Evolutionary conservation across 2,797 vertebrate genomes (phyloP).

Genomic region (Protonibea diacanthus): DNA sequence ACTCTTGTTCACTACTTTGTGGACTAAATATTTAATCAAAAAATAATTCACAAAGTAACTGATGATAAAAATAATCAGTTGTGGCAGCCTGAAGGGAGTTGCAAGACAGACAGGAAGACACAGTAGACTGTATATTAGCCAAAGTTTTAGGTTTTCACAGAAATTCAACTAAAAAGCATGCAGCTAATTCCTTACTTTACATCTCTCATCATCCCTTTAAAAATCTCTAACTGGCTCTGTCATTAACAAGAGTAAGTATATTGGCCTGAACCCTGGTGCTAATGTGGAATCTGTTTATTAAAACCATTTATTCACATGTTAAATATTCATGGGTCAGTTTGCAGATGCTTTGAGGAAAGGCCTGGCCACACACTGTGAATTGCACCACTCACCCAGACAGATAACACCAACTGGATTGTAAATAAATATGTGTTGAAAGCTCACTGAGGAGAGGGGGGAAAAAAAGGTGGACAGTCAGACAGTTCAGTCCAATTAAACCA

Average conservation of each 20-base stretch:
- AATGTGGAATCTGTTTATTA: constrained; percentile 55
- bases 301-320: constrained; percentile 59
- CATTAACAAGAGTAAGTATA: constrained; percentile 24
- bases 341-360: constrained; percentile 47
- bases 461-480: constrained; percentile 31
- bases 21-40: neutral
- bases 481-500: constrained; percentile 64
- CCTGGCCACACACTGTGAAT: constrained; percentile 46
- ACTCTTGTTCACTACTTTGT: neutral
- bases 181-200: neutral
- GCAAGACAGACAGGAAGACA: neutral
- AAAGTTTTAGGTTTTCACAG: neutral
- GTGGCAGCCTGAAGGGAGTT: neutral
- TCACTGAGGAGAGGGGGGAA: constrained; percentile 24
- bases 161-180: neutral
- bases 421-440: constrained; percentile 67
- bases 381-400: constrained; percentile 39
- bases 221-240: constrained; percentile 4
- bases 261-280: constrained; percentile 34
- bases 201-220: neutral
- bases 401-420: constrained; percentile 52
- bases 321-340: constrained; percentile 65
- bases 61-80: neutral
- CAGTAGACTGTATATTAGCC: neutral
- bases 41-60: neutral